phyloP scores from a whole-genome alignment of 2,797 vertebrate species.

The Microctenopoma stevenorrisi region DNA sequence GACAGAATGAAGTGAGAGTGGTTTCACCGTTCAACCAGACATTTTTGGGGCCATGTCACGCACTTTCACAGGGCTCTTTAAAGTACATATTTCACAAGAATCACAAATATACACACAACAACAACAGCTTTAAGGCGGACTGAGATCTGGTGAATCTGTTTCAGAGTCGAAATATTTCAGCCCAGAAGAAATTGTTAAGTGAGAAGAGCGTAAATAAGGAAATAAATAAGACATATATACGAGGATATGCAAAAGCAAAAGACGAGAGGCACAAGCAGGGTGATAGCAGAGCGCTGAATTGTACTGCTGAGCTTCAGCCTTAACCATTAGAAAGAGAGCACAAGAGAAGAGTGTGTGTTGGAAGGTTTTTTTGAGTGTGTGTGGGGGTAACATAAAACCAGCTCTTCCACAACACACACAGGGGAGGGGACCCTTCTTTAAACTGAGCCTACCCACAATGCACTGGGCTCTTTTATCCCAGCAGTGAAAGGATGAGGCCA shows the following conservation, averaged over 20 bases:
- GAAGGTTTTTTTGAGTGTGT: constrained; percentile 52
- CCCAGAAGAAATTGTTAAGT: background rate
- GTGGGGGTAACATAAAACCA: constrained; percentile 80
- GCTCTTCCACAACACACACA: constrained; percentile 76
- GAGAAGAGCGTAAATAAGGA: background rate
- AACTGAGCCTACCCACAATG: constrained; percentile 84
- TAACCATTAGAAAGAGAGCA: constrained; percentile 49
- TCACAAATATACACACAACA: constrained; percentile 13
- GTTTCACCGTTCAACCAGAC: constrained; percentile 14
- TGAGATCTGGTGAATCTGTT: background rate
- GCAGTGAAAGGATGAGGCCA: constrained; percentile 85
- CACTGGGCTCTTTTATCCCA: constrained; percentile 83
- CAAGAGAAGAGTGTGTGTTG: constrained; percentile 58
- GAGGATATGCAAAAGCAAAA: background rate
- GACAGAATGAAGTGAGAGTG: background rate
- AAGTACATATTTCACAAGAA: constrained; percentile 15
- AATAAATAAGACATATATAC: constrained; percentile 2
- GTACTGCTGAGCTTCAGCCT: constrained; percentile 23
- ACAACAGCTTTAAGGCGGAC: background rate
- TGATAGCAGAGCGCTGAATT: constrained; percentile 33
- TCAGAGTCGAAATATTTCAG: background rate
- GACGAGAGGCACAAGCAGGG: constrained; percentile 5
- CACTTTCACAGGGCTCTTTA: constrained; percentile 5
- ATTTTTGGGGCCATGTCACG: constrained; percentile 8
- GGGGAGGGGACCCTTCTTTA: constrained; percentile 81